Conservation (phyloP, 1,140 invertebrate genomes). For the Caenorhabditis latens region DNA sequence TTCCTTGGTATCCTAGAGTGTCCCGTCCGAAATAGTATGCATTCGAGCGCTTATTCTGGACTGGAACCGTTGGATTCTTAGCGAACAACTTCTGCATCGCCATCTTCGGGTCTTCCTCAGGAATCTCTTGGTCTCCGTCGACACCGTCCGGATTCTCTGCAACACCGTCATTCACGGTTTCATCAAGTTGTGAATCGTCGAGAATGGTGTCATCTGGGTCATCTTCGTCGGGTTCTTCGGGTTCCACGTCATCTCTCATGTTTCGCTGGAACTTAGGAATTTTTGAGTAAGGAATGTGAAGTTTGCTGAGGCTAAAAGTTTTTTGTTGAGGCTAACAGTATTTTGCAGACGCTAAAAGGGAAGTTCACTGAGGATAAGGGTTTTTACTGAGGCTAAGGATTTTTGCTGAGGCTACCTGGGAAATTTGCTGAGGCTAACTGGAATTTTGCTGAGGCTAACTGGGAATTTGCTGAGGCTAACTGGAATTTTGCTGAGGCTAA, state of each 20-base stretch:
- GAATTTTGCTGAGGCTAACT: too few relatives aligned
- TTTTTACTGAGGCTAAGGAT: too few relatives aligned
- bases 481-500: too few relatives aligned
- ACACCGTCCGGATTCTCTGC: neutral
- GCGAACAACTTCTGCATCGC: conserved; percentile 1
- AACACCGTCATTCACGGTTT: neutral
- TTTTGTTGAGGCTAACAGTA: too few relatives aligned
- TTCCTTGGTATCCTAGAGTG: conserved; percentile 67
- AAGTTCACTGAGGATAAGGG: too few relatives aligned
- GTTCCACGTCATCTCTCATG: neutral
- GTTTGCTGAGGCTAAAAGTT: too few relatives aligned
- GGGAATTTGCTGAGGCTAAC: too few relatives aligned
- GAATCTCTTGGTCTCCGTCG: neutral
- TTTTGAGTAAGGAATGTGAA: too few relatives aligned
- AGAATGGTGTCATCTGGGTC: neutral
- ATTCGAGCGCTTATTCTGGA: conserved; percentile 14
- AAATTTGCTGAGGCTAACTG: too few relatives aligned
- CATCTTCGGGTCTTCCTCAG: neutral
- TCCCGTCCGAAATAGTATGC: conserved; percentile 47
- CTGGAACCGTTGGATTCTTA: neutral
- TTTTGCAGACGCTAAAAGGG: too few relatives aligned
- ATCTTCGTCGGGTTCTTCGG: neutral
- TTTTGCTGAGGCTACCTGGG: too few relatives aligned
- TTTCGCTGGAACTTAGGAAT: neutral
- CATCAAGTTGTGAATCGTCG: neutral